These are phyloP conservation scores for Anolis apletophallus DNA, from an alignment of 2,797 vertebrate species.

Conservation along the genomic window DNA sequence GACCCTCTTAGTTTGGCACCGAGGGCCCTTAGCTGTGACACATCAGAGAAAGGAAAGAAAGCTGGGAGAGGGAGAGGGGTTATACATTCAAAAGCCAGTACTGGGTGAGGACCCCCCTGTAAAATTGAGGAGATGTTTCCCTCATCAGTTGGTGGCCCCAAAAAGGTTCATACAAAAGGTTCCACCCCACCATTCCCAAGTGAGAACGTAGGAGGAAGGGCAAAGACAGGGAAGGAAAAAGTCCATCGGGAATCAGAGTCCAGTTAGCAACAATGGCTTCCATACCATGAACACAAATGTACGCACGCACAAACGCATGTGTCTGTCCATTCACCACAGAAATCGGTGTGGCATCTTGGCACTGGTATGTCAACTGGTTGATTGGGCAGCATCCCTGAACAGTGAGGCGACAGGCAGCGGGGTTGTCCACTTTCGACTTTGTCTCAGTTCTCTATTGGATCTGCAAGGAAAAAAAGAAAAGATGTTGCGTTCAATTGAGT, in stretches of 20 bases:
- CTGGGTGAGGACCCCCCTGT: neutral
- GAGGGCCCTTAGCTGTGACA: constrained; percentile 26
- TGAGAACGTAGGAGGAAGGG: neutral
- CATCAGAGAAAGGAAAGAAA: neutral
- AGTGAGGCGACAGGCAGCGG: neutral
- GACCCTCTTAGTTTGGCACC: constrained; percentile 20
- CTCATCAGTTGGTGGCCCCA: neutral
- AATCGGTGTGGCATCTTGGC: neutral
- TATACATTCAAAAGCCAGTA: constrained; percentile 42
- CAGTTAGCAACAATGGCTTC: constrained; percentile 20
- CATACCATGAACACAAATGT: constrained; percentile 28
- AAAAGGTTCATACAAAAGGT: constrained; percentile 32
- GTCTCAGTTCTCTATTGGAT: constrained; percentile 60
- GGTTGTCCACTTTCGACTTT: neutral
- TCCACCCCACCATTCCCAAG: neutral
- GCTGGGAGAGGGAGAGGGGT: neutral
- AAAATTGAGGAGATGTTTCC: neutral
- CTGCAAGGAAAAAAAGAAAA: constrained; percentile 35
- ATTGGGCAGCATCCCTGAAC: constrained; percentile 11
- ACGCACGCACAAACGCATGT: constrained; percentile 15
- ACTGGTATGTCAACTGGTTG: constrained; percentile 7
- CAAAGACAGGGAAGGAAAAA: neutral
- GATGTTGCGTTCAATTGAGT: no score
- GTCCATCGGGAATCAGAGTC: neutral
- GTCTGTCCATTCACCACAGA: constrained; percentile 22